Base-by-base conservation (phyloP, 1,140 invertebrate species). In the Zaprionus ghesquierei region DNA sequence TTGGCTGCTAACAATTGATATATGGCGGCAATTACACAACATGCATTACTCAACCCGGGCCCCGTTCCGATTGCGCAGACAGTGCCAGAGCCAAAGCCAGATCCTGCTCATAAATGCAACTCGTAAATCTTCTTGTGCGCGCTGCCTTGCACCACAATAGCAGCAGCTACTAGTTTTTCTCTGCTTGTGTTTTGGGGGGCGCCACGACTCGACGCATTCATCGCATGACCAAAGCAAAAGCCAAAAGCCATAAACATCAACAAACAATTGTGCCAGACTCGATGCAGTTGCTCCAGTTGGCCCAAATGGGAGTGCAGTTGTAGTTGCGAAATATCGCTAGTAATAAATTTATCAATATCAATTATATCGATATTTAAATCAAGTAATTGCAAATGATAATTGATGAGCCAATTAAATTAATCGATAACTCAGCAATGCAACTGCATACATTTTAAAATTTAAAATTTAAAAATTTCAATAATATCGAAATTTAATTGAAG, bases 1-100 rank as follows among this genome's bases (percentile, higher is more conserved):
- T 89, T 89, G 82, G 84, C 84, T 89, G 82, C 84, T 84, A 84
- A 84, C 82, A 89, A 89, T 89, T 89, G 79, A 89, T 87, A 77
- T 74, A 89, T 79, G 84, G 56, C 44, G 62, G 84, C 82, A 89
- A 87, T 87, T 87, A 89, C 73, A 79, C 72, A 87, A 64, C 75
- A 64, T 51, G 38, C 79, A 87, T 86, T 87, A 76, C 75, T 78
- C 78, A 82, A 41, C 46, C 73, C 63, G 35, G n/a, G 35, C 35
- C 13, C 13, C 5, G 35, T 38, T 38, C 35, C 33, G 33, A n/a
- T 35, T 35, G 13, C 33, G n/a, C 4, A 2, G 33, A 0, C 35
- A 38, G 35, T 8, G 2, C 6, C 35, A 15, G 35, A 15, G n/a
- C n/a, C 35, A 41, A 15, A 41, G 35, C 35, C 35, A 81, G 73